phyloP scores from a whole-genome alignment of 2,113 vertebrate genomes.

The Macroglossus sobrinus region DNA sequence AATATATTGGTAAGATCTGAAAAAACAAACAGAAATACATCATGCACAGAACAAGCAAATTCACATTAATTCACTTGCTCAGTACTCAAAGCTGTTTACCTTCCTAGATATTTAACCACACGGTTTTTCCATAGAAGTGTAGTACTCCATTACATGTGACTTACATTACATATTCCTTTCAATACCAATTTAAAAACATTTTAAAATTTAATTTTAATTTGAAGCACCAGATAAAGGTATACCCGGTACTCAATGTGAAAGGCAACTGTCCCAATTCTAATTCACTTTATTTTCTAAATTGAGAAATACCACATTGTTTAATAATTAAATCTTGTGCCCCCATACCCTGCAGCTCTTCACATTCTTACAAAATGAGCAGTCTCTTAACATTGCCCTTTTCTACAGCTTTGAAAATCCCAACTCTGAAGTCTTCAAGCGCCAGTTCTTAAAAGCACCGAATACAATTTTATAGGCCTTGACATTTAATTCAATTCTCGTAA shows the following conservation, averaged over 20 bases:
- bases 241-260: background rate
- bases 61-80: background rate
- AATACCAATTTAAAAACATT: background rate
- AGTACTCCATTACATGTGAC: background rate
- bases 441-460: background rate
- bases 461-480: background rate
- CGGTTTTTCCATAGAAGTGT: background rate
- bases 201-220: conserved; percentile 2
- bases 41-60: background rate
- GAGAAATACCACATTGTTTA: background rate
- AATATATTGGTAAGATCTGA: conserved; percentile 99
- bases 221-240: background rate
- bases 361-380: background rate
- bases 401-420: background rate
- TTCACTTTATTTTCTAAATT: conserved; percentile 23
- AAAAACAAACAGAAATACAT: conserved; percentile 51
- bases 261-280: background rate
- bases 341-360: background rate
- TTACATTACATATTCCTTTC: background rate
- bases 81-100: background rate
- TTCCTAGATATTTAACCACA: background rate
- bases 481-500: background rate
- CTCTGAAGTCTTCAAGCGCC: background rate
- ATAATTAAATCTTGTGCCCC: background rate
- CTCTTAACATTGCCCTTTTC: background rate